These are phyloP conservation scores for Onychostoma macrolepis DNA, from an alignment of 2,113 vertebrate genomes.

Conservation along the genomic window DNA sequence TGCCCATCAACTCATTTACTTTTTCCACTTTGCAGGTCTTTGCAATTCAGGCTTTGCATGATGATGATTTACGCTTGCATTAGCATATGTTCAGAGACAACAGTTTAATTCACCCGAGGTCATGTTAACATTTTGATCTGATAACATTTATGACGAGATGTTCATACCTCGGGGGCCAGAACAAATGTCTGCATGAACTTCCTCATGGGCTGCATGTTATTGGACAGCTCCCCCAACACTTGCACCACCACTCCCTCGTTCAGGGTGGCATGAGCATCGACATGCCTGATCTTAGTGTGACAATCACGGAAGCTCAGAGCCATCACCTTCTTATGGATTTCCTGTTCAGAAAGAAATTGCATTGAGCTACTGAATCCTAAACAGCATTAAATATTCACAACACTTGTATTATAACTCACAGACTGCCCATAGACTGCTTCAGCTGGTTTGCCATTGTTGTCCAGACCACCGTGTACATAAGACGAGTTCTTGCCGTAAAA, in stretches of 20 bases:
- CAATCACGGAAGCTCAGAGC: constrained; percentile 95
- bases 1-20: neutral
- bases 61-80: neutral
- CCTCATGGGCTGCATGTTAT: constrained; percentile 96
- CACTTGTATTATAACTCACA: constrained; percentile 72
- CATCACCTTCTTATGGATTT: constrained; percentile 97
- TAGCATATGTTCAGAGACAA: neutral
- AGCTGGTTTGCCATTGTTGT: constrained; percentile 92
- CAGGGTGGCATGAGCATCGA: constrained; percentile 95
- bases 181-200: constrained; percentile 99
- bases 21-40: neutral
- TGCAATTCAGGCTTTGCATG: neutral
- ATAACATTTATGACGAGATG: neutral
- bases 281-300: constrained; percentile 95
- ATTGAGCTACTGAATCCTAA: neutral
- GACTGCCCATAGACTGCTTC: constrained; percentile 95
- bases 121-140: neutral
- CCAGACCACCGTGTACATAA: constrained; percentile 95
- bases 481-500: constrained; percentile 99
- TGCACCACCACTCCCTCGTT: constrained; percentile 97
- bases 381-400: neutral
- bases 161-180: constrained; percentile 89
- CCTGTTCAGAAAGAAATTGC: constrained; percentile 62
- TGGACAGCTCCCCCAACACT: constrained; percentile 97
- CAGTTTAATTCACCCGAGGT: neutral